A percentile compares a stretch with the other conserved stretches of the same genome.
phyloP scores from a whole-genome alignment of 2,888 invertebrate genomes.

The Scrobipalpa atriplicella region DNA sequence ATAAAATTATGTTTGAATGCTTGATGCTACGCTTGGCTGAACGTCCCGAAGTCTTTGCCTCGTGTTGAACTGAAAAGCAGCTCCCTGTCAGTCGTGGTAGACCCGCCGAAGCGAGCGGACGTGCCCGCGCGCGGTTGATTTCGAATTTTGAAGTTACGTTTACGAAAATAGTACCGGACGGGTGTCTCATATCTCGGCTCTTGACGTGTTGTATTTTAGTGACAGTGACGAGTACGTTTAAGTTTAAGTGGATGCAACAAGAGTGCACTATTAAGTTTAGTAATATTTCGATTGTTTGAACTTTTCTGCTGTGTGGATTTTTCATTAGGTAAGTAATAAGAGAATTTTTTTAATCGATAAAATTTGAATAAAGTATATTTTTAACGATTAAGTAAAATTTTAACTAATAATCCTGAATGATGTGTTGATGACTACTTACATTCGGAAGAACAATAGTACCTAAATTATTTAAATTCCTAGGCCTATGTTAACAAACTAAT shows the following conservation, averaged over 20 bases:
- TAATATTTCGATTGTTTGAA: constrained; percentile 18
- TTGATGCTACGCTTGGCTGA: constrained; percentile 61
- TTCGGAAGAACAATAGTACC: no score
- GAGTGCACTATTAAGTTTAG: constrained; percentile 28
- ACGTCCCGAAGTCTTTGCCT: constrained; percentile 55
- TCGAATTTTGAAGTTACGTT: constrained; percentile 43
- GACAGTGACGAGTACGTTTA: constrained; percentile 34
- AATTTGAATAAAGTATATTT: neutral
- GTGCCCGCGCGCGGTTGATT: constrained; percentile 42
- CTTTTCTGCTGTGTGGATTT: constrained; percentile 24
- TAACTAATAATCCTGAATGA: neutral
- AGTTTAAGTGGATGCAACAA: constrained; percentile 29
- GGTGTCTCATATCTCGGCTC: constrained; percentile 38
- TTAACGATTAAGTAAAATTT: neutral
- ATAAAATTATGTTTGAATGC: constrained; percentile 31
- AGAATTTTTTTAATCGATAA: neutral
- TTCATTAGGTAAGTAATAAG: constrained; percentile 24
- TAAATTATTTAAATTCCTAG: no score
- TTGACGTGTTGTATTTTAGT: constrained; percentile 44
- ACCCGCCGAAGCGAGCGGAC: constrained; percentile 49
- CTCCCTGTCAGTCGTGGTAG: constrained; percentile 51
- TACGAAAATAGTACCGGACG: constrained; percentile 66
- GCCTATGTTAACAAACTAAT: no score
- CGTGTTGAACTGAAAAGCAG: constrained; percentile 35
- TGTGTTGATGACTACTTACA: no score